A percentile compares a stretch with the other conserved stretches of the same genome.
Evolutionary conservation across 2,888 invertebrate genomes (phyloP).

Genomic region (Coenonympha arcania): DNA sequence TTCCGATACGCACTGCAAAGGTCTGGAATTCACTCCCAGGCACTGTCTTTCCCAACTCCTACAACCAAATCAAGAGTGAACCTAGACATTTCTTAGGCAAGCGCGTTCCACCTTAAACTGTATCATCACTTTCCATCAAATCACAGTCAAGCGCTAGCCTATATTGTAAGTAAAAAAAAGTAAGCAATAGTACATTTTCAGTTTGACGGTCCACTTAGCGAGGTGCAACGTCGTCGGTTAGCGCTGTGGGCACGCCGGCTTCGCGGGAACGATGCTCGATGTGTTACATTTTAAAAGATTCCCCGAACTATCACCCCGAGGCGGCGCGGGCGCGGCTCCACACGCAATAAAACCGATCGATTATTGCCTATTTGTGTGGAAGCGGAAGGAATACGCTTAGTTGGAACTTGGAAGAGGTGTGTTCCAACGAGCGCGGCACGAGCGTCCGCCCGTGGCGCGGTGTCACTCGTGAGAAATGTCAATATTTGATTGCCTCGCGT

Average conservation of each 20-base stretch:
- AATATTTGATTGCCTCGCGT: conserved; percentile 63
- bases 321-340: conserved; percentile 48
- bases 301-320: conserved; percentile 59
- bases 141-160: no score
- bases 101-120: no score
- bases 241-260: no score
- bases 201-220: conserved; percentile 61
- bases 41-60: no score
- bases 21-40: no score
- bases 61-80: no score
- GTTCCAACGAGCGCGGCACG: conserved; percentile 53
- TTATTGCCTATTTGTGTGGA: conserved; percentile 74
- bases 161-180: no score
- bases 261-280: conserved; percentile 48
- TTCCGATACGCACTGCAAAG: no score
- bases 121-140: no score
- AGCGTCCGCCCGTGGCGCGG: conserved; percentile 51
- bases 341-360: conserved; percentile 72
- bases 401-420: conserved; percentile 38
- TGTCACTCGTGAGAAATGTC: conserved; percentile 69
- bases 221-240: conserved; percentile 36
- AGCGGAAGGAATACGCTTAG: conserved; percentile 63
- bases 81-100: no score
- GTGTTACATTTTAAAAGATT: conserved; percentile 56
- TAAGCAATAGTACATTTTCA: conserved; percentile 23